phyloP scores from a whole-genome alignment of 2,888 invertebrate genomes.

The Rotaria sp. region DNA sequence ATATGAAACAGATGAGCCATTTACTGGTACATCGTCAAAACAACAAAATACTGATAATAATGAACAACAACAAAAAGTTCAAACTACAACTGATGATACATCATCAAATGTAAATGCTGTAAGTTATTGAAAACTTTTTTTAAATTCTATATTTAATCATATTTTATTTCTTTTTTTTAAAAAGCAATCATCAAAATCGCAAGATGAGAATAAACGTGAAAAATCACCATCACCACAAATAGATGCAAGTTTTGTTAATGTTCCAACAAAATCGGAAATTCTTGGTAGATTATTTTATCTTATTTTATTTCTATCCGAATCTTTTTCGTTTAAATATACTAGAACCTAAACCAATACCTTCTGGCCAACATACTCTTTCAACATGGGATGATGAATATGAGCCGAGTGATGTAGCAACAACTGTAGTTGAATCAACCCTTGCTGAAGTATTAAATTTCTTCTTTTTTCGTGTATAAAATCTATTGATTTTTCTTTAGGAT shows the following conservation, averaged over 20 bases:
- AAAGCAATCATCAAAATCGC: background rate
- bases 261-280: background rate
- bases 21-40: background rate
- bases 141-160: too few relatives aligned
- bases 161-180: background rate
- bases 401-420: slow-evolving; percentile 1
- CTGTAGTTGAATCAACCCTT: background rate
- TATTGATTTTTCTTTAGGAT: background rate
- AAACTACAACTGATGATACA: background rate
- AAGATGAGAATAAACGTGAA: background rate
- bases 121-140: background rate
- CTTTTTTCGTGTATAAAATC: background rate
- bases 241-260: background rate
- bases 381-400: slow-evolving; percentile 8
- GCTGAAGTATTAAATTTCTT: background rate
- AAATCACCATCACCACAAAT: background rate
- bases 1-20: background rate
- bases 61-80: background rate
- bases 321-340: background rate
- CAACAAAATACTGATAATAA: background rate
- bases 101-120: background rate
- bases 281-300: background rate
- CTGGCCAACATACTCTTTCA: background rate
- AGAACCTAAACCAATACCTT: background rate
- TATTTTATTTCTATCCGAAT: too few relatives aligned